Base-by-base conservation (phyloP, 2,888 invertebrate species). In the Minunthozetes semirufus region DNA sequence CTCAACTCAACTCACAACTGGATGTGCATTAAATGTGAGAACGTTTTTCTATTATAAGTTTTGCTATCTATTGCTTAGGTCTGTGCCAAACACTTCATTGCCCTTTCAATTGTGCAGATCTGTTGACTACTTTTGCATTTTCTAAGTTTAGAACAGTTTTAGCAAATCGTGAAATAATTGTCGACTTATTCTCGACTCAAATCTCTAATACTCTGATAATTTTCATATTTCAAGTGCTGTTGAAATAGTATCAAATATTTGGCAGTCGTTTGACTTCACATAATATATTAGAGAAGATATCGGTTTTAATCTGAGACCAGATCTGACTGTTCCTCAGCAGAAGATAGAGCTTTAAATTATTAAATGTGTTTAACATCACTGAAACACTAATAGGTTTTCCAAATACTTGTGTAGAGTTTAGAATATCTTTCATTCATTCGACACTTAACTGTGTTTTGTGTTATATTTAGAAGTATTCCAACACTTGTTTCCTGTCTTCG, bases 81-180 rank as follows among this genome's bases (percentile, higher is more conserved):
- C 48, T 70, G 48, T 48, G 68, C 70, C 46, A 70, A 63, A 70
- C 70, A 70, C 48, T 70, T 46, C 2, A 46, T 6, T 22, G n/a
- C 68, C n/a, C 66, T 66, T 48, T 68, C 42, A 68, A 68, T 68
- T 68, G 68, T 70, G 70, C 48, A 48, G 22, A 68, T 38, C 42
- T 27, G 56, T 27, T 22, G 1, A 68, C 15, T 68, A 42, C 9
- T 42, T 68, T 46, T 46, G 15, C 9, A 68, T 22, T 22, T 42
- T 70, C 70, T 70, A 70, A 46, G 46, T 70, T 48, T 70, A 70
- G 70, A 42, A 48, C 42, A 70, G 42, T 42, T 68, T 68, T 25
- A 42, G 17, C 42, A 46, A 70, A 66, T 38, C 11, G 38, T 66
- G n/a, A 38, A 66, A 61, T 22, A 25, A 56, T 22, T 56, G 11